Conservation (phyloP, 2,888 invertebrate genomes). For the Chirona hameri region DNA sequence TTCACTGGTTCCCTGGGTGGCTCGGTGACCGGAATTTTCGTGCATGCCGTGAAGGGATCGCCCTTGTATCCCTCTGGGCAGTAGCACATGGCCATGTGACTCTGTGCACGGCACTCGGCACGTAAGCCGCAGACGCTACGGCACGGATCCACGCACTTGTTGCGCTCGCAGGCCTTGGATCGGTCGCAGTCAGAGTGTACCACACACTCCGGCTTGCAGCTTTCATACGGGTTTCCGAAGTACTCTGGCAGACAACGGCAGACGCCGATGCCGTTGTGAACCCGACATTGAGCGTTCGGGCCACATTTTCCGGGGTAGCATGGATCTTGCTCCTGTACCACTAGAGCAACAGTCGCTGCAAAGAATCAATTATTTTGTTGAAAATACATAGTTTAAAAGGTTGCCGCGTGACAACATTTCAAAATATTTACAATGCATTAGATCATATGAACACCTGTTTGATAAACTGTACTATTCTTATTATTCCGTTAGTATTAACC, state of each 20-base stretch:
- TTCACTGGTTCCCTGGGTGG: no score
- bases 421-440: no score
- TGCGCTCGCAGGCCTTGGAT: constrained; percentile 68
- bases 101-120: constrained; percentile 59
- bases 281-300: constrained; percentile 74
- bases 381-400: no score
- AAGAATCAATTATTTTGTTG: no score
- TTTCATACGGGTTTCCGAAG: constrained; percentile 55
- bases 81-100: constrained; percentile 70
- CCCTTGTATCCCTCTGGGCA: no score
- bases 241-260: constrained; percentile 34
- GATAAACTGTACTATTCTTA: no score
- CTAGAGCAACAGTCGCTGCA: not conserved
- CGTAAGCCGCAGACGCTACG: constrained; percentile 64
- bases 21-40: no score
- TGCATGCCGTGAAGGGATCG: no score
- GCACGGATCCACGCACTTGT: constrained; percentile 72
- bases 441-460: no score
- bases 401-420: no score
- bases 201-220: constrained; percentile 67
- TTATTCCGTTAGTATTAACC: no score
- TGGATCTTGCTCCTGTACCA: constrained; percentile 48
- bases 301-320: constrained; percentile 78
- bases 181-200: constrained; percentile 70
- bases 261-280: constrained; percentile 54